These are phyloP conservation scores for Aramus guarauna DNA, from an alignment of 2,113 vertebrate species.

Conservation along the genomic window DNA sequence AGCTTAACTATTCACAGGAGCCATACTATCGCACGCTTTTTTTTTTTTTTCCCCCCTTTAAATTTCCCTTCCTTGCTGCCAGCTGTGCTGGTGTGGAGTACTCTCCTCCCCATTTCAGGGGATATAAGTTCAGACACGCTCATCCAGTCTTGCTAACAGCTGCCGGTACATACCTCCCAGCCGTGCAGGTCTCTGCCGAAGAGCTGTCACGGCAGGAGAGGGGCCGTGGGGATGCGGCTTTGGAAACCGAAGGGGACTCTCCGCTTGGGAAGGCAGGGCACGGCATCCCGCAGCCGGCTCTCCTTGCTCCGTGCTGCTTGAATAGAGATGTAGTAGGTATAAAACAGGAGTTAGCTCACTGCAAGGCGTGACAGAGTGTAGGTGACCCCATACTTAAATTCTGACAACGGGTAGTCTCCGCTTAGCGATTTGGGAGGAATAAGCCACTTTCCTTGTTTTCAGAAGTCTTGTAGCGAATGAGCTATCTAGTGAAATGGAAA, in stretches of 20 bases:
- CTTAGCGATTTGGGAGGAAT: neutral
- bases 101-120: neutral
- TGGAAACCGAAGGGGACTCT: neutral
- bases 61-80: neutral
- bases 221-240: fast-evolving
- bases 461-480: neutral
- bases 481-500: neutral
- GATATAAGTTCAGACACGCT: neutral
- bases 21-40: fast-evolving
- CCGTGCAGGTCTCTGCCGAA: neutral
- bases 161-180: neutral
- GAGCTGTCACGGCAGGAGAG: neutral
- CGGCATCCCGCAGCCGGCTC: neutral
- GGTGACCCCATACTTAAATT: neutral
- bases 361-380: fast-evolving
- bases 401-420: neutral
- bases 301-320: fast-evolving
- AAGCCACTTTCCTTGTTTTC: neutral
- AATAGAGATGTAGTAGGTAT: fast-evolving
- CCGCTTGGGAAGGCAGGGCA: neutral
- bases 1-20: neutral
- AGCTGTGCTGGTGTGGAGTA: neutral
- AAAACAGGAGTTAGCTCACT: neutral
- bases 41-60: neutral
- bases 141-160: fast-evolving